Evolutionary conservation across 2,797 vertebrate genomes (phyloP), one percentile per base, ranked within the genome.

Genomic region (Anolis apletophallus): DNA sequence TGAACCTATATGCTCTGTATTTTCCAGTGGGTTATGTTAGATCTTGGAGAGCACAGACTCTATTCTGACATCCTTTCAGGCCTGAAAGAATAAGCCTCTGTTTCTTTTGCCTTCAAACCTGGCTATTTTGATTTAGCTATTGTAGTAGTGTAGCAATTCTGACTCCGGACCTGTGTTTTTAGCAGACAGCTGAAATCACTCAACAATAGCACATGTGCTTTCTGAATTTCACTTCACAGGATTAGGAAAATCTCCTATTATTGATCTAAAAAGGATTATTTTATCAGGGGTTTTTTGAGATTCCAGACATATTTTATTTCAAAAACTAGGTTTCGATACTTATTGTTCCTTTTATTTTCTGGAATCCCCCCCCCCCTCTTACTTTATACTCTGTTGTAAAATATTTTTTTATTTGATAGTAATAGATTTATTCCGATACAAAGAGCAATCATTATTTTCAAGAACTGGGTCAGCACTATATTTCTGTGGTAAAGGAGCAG

Each of bases 381-480:
- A 19, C 34, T 40, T 8, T 73, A 3, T 73, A 36, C 17, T 40
- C 36, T 46, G 9, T 54, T 69, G 32, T 54, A 78, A 85, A 55
- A 59, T 19, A 32, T 67, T 54, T 17, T 19, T 68, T 69, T 64
- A 78, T 85, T 12, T 52, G 32, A 46, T 75, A 13, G 29, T 76
- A 76, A 84, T 64, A 67, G 19, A 77, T 84, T 54, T 84, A 74
- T 85, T 5, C 6, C 52, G 77, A 69, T 54, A 29, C 61, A 85
- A 68, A 61, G 23, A 69, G 5, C 40, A 78, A 85, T 81, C 50
- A 85, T 85, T 68, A 85, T 50, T 85, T 61, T 68, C 52, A 52
- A 76, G 46, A 76, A 84, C n/a, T 76, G 59, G 83, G 59, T 68
- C 40, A 84, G n/a, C 46, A 36, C 14, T 68, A 16, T 68, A 36